Percentiles rank a stretch among this genome's conserved stretches.
These are phyloP conservation scores for Drosophila mauritiana DNA, from an alignment of 1,140 invertebrate genomes.

Conservation along the genomic window DNA sequence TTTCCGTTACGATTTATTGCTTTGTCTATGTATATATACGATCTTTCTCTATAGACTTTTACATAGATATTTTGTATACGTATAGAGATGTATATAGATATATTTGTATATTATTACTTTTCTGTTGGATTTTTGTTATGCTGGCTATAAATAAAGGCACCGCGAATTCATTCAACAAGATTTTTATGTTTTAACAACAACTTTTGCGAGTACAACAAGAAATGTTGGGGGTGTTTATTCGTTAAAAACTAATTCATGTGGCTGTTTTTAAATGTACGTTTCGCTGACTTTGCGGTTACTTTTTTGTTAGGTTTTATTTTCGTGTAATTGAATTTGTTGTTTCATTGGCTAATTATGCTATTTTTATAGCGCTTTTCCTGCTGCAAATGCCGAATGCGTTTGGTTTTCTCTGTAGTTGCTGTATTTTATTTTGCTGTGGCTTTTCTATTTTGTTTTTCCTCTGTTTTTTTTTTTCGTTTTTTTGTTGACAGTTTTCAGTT, in stretches of 20 bases:
- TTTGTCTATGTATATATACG: constrained; percentile 39
- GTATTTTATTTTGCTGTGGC: constrained; percentile 51
- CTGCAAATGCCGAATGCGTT: constrained; percentile 45
- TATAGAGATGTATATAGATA: constrained; percentile 63
- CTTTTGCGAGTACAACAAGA: constrained; percentile 64
- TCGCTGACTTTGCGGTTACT: constrained; percentile 34
- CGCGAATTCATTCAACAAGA: constrained; percentile 82
- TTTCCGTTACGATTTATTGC: constrained; percentile 62
- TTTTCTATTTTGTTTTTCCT: constrained; percentile 25
- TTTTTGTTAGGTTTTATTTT: constrained; percentile 35
- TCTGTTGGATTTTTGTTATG: constrained; percentile 60
- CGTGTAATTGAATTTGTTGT: constrained; percentile 53
- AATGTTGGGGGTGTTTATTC: constrained; percentile 22
- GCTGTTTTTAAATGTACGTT: constrained; percentile 27
- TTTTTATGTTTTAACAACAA: constrained; percentile 61
- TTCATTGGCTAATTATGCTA: constrained; percentile 77
- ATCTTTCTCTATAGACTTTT: constrained; percentile 36
- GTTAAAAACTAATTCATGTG: constrained; percentile 36
- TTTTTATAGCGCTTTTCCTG: constrained; percentile 60
- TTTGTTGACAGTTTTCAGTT: constrained; percentile 55
- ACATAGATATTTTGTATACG: constrained; percentile 39
- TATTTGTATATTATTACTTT: constrained; percentile 60
- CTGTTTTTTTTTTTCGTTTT: constrained; percentile 12
- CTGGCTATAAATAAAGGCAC: constrained; percentile 84
- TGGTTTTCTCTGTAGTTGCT: constrained; percentile 34